Base-by-base conservation (phyloP, 2,888 invertebrate species). In the Orthosia gracilis region DNA sequence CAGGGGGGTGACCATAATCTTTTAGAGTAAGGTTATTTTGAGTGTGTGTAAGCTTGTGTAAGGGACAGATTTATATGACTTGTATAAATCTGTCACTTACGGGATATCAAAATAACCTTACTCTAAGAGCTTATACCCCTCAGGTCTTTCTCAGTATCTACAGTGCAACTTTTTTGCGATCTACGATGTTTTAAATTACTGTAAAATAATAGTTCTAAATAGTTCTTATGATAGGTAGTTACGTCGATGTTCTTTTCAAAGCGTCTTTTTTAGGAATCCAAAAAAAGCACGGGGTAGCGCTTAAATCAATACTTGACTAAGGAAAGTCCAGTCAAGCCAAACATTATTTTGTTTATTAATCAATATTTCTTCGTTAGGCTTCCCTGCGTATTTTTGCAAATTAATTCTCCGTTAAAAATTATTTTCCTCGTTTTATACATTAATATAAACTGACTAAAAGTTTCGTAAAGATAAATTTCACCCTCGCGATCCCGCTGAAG, bases 401-500 rank as follows among this genome's bases (percentile, higher is more conserved):
- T 71, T 50, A 61, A 63, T 77, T 70, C 15, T 59, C 75, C 50
- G 23, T 61, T 69, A n/a, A 7, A 74, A 66, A 54, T 75, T 76
- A 69, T 76, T 73, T 82, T 59, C 50, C 58, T 59, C 23, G 57
- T 76, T 70, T 63, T 71, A 13, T 17, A 18, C 12, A n/a, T 58
- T 54, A 50, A 66, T 55, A 50, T 52, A 79, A 76, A 78, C 40
- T n/a, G 47, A 79, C 58, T 62, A 66, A 74, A 85, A 78, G 78
- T 86, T 84, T 83, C 18, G 57, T 63, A 59, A 77, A 81, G 78
- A 82, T 87, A 78, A 80, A 81, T 81, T 59, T 78, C 80, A 71
- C 72, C 77, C 65, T 75, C 69, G 70, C 65, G 52, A 78, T 80
- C 72, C 76, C 73, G 77, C 71, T 80, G 76, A 75, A 80, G 85